Evolutionary conservation across 2,888 invertebrate genomes (phyloP), one percentile per base, ranked within the genome.

Genomic region (Sussaba pulchella): DNA sequence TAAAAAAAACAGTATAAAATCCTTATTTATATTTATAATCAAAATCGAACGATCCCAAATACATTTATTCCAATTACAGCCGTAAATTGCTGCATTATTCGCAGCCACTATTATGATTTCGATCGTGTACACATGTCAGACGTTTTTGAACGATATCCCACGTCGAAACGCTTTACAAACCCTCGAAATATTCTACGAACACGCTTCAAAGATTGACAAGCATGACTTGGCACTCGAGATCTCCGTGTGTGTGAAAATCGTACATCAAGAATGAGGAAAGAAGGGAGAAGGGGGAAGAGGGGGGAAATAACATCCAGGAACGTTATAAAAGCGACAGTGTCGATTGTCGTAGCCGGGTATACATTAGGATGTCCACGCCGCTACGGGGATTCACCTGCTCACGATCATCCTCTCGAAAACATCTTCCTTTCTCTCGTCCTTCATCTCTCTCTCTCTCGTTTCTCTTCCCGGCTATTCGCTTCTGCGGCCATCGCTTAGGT

Each of bases 361-460:
- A 79, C 77, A 77, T 77, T 81, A 81, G 81, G 73, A 57, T 77
- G 76, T 77, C 69, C 77, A 59, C 69, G 64, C 24, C 57, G 72
- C 76, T 76, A 47, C 63, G 52, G 64, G 50, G 81, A 81, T 81
- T 81, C 81, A 77, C 81, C 81, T 81, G 81, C 81, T 57, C 73
- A 43, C 41, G 64, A 63, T 45, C 71, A 61, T 72, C 67, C 21
- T 54, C 43, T 69, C 69, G 69, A 54, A 45, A 54, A 31, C n/a
- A n/a, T n/a, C n/a, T n/a, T n/a, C n/a, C n/a, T n/a, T n/a, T n/a
- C n/a, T n/a, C n/a, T n/a, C n/a, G n/a, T n/a, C n/a, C n/a, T n/a
- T n/a, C n/a, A 41, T 73, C 39, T 72, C 26, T 39, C 63, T 74
- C 59, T 19, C 10, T 41, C 52, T 59, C 24, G 47, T 72, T 61